These are phyloP conservation scores for Heptranchias perlo DNA, from an alignment of 2,113 vertebrate genomes.

Conservation along the genomic window DNA sequence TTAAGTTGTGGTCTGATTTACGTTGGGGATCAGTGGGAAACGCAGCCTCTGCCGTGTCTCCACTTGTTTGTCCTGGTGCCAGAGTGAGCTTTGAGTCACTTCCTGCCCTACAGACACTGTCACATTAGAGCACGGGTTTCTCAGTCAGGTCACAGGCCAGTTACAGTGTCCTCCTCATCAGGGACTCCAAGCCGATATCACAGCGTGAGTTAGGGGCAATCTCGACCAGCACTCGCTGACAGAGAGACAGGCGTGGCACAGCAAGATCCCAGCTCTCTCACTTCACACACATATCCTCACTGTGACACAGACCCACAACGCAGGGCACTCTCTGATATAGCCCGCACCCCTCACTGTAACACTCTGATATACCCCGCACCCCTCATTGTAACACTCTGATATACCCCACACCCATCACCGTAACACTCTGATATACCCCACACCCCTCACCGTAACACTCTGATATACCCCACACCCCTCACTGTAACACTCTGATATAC, in stretches of 20 bases:
- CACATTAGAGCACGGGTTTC: too few relatives aligned
- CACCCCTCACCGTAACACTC: not conserved
- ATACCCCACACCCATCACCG: not conserved
- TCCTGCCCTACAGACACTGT: not conserved
- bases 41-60: not conserved
- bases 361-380: not conserved
- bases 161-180: not conserved
- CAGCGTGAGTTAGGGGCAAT: accelerated
- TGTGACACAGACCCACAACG: too few relatives aligned
- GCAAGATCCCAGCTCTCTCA: not conserved
- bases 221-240: too few relatives aligned
- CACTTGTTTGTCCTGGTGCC: not conserved
- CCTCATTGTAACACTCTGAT: not conserved
- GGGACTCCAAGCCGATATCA: not conserved
- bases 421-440: not conserved
- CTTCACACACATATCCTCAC: not conserved
- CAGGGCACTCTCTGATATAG: too few relatives aligned
- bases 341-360: not conserved
- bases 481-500: not conserved
- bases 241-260: not conserved
- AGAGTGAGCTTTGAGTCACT: not conserved
- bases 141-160: too few relatives aligned
- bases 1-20: not conserved
- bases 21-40: not conserved
- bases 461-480: not conserved